These are phyloP conservation scores for Drosophila carrolli DNA, from an alignment of 1,140 invertebrate genomes.

Conservation along the genomic window DNA sequence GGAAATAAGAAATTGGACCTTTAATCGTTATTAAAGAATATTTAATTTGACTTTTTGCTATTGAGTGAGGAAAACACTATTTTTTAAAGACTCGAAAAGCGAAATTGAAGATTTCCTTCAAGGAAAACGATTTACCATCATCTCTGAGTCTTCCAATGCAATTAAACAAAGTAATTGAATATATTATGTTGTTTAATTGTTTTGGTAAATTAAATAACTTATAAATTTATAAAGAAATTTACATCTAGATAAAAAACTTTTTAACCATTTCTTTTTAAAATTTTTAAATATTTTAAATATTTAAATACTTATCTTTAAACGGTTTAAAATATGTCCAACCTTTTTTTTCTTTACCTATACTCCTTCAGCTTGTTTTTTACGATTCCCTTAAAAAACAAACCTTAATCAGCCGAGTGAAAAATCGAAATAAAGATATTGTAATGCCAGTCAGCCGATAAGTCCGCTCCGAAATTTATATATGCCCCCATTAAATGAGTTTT, in stretches of 20 bases:
- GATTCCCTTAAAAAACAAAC: constrained; percentile 16
- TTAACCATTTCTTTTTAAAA: too few relatives aligned
- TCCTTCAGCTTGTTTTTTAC: constrained; percentile 13
- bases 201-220: too few relatives aligned
- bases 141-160: too few relatives aligned
- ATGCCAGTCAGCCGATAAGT: constrained; percentile 39
- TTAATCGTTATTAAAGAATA: background rate
- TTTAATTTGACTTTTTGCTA: background rate
- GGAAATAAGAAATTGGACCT: constrained; percentile 12
- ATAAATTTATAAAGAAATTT: too few relatives aligned
- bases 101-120: too few relatives aligned
- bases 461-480: constrained; percentile 36
- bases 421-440: constrained; percentile 49
- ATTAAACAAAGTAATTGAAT: too few relatives aligned
- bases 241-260: too few relatives aligned
- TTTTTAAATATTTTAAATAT: too few relatives aligned
- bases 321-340: background rate
- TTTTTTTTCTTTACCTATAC: background rate
- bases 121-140: too few relatives aligned
- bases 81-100: background rate
- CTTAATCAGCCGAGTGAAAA: constrained; percentile 18
- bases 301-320: background rate
- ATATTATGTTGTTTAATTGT: too few relatives aligned
- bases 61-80: background rate
- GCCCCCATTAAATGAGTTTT: constrained; percentile 40